These are phyloP conservation scores for Crossaster papposus DNA, from an alignment of 53 echinoderm and acorn worm species.

Conservation along the genomic window DNA sequence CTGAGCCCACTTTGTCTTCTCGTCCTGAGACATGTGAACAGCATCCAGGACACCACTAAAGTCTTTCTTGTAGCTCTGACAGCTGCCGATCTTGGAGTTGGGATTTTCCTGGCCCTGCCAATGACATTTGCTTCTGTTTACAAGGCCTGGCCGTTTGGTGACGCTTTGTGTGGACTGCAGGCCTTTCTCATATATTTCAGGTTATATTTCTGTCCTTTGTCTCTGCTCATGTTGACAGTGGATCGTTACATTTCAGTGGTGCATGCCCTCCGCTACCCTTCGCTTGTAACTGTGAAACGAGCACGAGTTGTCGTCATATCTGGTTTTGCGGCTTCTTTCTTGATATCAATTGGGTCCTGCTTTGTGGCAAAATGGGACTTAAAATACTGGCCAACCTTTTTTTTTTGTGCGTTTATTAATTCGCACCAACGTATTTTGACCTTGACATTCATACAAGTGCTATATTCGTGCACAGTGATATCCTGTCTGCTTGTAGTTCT, in stretches of 20 bases:
- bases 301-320: too few relatives aligned
- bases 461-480: not conserved
- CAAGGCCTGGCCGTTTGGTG: too few relatives aligned
- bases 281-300: too few relatives aligned
- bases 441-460: not conserved
- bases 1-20: conserved; percentile 34
- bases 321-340: too few relatives aligned
- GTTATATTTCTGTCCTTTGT: too few relatives aligned
- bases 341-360: too few relatives aligned
- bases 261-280: conserved; percentile 36
- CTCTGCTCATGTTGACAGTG: too few relatives aligned
- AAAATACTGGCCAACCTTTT: not conserved
- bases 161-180: too few relatives aligned
- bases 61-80: conserved; percentile 34
- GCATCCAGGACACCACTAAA: conserved; percentile 29
- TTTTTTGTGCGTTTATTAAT: not conserved
- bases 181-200: too few relatives aligned
- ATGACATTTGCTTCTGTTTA: not conserved
- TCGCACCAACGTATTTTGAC: not conserved
- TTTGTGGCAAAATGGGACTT: not conserved
- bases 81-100: conserved; percentile 36
- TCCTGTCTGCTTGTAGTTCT: not conserved
- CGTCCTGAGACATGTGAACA: not conserved
- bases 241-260: conserved; percentile 36
- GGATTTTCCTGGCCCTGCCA: not conserved